Percentiles rank a stretch among this genome's conserved stretches.
These are phyloP conservation scores for Verasper variegatus DNA, from an alignment of 2,113 vertebrate species.

Conservation along the genomic window DNA sequence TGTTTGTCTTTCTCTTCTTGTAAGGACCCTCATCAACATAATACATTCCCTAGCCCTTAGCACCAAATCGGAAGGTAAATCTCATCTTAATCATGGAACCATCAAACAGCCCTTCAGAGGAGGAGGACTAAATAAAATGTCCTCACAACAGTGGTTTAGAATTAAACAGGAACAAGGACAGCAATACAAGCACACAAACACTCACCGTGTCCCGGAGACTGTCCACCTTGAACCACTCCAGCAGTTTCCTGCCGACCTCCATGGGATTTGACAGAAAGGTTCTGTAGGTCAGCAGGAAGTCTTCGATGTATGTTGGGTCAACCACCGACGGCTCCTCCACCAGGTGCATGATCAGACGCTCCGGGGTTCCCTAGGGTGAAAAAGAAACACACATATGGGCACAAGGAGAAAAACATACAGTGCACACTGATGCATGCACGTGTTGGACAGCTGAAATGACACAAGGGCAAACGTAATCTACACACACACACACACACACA, in stretches of 20 bases:
- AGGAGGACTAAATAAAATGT: no score
- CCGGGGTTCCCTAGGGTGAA: conserved; percentile 88
- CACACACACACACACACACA: not conserved
- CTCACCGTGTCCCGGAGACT: conserved; percentile 92
- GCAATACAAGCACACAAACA: not conserved
- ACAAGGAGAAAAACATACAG: not conserved
- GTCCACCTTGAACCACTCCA: conserved; percentile 95
- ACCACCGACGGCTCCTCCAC: conserved; percentile 98
- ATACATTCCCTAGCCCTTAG: no score
- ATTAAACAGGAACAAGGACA: no score
- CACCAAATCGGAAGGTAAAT: no score
- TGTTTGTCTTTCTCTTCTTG: no score
- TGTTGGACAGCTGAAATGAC: conserved; percentile 1
- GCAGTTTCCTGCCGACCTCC: conserved; percentile 92
- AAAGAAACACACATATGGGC: conserved; percentile 4
- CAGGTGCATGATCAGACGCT: conserved; percentile 95
- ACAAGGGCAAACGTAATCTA: conserved; percentile 19
- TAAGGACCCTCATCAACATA: no score
- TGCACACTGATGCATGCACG: conserved; percentile 2
- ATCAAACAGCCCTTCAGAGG: no score
- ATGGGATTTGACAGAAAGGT: conserved; percentile 94
- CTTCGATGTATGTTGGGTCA: conserved; percentile 97
- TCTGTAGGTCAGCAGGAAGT: conserved; percentile 95
- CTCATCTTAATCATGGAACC: no score
- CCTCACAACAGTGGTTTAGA: no score